Percentiles rank a stretch among this genome's conserved stretches.
Evolutionary conservation across 2,797 vertebrate species (phyloP).

Genomic region (Pygocentrus nattereri): DNA sequence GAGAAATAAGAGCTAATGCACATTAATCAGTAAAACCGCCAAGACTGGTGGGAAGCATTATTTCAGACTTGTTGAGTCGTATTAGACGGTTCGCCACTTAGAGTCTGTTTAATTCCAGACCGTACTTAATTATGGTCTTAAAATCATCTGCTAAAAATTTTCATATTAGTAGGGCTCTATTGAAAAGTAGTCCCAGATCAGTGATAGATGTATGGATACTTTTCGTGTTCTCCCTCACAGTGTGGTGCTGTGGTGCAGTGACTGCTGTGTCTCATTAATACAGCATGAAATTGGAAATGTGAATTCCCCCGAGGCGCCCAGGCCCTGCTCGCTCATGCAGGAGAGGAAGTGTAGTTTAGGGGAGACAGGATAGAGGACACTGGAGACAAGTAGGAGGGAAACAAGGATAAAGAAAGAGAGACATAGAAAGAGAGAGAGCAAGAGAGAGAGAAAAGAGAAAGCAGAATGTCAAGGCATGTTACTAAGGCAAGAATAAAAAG

Average conservation of each 20-base stretch:
- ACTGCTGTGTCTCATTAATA: conserved; percentile 80
- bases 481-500: conserved; percentile 37
- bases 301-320: conserved; percentile 73
- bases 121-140: too few species aligned
- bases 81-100: too few species aligned
- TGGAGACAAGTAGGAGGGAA: conserved; percentile 30
- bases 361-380: conserved; percentile 61
- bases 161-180: neutral
- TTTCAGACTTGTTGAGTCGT: too few species aligned
- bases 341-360: conserved; percentile 71
- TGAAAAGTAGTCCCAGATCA: conserved; percentile 28
- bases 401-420: conserved; percentile 3
- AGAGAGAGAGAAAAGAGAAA: conserved; percentile 13
- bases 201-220: conserved; percentile 20
- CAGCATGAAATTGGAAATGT: conserved; percentile 85
- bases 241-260: conserved; percentile 47
- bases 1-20: too few species aligned
- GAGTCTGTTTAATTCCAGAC: too few species aligned
- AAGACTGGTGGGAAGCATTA: too few species aligned
- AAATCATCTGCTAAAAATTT: neutral
- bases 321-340: conserved; percentile 74
- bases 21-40: too few species aligned
- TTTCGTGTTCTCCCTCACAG: conserved; percentile 31
- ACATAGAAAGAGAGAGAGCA: conserved; percentile 21
- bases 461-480: conserved; percentile 33